Conservation (phyloP, 1,140 invertebrate genomes). For the Lysiphlebus fabarum region DNA sequence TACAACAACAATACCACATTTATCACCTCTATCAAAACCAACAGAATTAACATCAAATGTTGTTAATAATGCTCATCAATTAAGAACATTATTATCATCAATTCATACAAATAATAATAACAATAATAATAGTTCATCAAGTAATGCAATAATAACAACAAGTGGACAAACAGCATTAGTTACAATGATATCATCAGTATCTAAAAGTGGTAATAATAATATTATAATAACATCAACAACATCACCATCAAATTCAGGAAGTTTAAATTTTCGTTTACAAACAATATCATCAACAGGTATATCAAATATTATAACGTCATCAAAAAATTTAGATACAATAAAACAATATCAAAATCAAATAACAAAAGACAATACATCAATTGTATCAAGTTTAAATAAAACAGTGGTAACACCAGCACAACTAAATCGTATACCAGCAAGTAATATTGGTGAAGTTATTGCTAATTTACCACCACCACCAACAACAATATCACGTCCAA, state of each 20-base stretch:
- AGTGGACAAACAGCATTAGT: slow-evolving; percentile 36
- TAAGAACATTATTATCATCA: slow-evolving; percentile 55
- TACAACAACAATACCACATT: slow-evolving; percentile 60
- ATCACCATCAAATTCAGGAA: slow-evolving; percentile 24
- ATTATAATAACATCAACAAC: slow-evolving; percentile 35
- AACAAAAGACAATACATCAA: slow-evolving; percentile 24
- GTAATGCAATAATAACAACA: slow-evolving; percentile 14
- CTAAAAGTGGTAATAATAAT: slow-evolving; percentile 35
- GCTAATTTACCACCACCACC: slow-evolving; percentile 28
- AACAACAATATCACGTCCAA: slow-evolving; percentile 17
- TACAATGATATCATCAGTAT: slow-evolving; percentile 61
- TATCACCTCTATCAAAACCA: slow-evolving; percentile 68
- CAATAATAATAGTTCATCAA: slow-evolving; percentile 29
- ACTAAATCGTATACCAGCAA: slow-evolving; percentile 36
- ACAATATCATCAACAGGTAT: slow-evolving; percentile 16
- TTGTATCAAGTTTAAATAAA: slow-evolving; percentile 35
- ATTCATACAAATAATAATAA: slow-evolving; percentile 45
- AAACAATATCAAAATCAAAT: slow-evolving; percentile 38
- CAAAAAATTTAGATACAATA: slow-evolving; percentile 40
- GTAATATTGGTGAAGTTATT: slow-evolving; percentile 34
- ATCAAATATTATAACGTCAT: slow-evolving; percentile 39
- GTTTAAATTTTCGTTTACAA: slow-evolving; percentile 32
- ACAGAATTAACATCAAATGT: slow-evolving; percentile 69
- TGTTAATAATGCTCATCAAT: slow-evolving; percentile 66
- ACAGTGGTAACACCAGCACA: slow-evolving; percentile 31